A percentile compares a stretch with the other conserved stretches of the same genome.
phyloP scores from a whole-genome alignment of 2,113 vertebrate genomes.

The Vanacampus margaritifer region DNA sequence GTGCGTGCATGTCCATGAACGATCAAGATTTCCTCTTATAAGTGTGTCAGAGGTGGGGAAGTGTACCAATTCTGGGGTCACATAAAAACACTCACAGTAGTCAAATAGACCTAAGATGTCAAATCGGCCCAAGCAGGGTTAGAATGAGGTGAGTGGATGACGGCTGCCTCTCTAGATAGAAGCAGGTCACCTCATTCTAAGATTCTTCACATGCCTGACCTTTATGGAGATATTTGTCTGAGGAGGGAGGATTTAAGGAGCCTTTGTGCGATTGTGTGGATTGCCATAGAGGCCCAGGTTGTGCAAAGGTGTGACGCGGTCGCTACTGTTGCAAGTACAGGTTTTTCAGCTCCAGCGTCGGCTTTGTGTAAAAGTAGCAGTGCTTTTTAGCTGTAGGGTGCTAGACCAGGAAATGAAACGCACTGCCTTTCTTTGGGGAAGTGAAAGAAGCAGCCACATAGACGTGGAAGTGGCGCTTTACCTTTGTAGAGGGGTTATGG shows the following conservation, averaged over 20 bases:
- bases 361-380: constrained; percentile 5
- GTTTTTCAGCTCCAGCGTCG: constrained; percentile 5
- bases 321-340: neutral
- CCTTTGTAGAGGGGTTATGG: neutral
- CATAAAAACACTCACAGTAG: neutral
- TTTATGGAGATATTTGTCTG: constrained; percentile 35
- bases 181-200: constrained; percentile 53
- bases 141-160: constrained; percentile 17
- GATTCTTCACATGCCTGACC: constrained; percentile 61
- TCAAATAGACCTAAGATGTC: neutral
- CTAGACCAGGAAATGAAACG: constrained; percentile 6
- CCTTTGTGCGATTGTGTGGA: constrained; percentile 36
- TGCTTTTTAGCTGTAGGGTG: neutral
- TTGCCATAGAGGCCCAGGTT: constrained; percentile 18
- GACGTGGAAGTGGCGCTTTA: neutral
- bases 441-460: constrained; percentile 1
- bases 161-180: constrained; percentile 19
- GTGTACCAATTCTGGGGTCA: neutral
- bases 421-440: constrained; percentile 3
- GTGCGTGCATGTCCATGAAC: neutral
- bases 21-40: neutral
- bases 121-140: neutral
- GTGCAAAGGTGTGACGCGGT: neutral
- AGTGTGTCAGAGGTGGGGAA: neutral
- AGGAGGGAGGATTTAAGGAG: constrained; percentile 42